Percentiles rank a stretch among this genome's conserved stretches.
Conservation (phyloP, 2,797 vertebrate genomes). For the Octomys mimax region DNA sequence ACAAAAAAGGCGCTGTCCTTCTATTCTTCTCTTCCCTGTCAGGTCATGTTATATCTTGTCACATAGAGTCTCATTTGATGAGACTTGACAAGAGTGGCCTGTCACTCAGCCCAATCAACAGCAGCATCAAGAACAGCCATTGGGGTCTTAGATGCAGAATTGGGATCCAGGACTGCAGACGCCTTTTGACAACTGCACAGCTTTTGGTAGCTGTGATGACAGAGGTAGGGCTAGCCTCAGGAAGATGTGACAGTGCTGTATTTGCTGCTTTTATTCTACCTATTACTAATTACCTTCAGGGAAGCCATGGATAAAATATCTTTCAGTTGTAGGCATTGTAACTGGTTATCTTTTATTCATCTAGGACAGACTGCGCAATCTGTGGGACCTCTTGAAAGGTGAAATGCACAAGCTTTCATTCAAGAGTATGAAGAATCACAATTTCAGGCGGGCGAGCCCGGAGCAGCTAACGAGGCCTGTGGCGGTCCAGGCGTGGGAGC, state of each 20-base stretch:
- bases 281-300: neutral
- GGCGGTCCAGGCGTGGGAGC: neutral
- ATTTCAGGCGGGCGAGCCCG: neutral
- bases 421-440: conserved; percentile 45
- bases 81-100: conserved; percentile 36
- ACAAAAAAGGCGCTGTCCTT: conserved; percentile 47
- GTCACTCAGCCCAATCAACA: conserved; percentile 38
- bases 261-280: conserved; percentile 8
- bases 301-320: neutral
- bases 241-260: conserved; percentile 9
- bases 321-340: conserved; percentile 24
- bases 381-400: neutral
- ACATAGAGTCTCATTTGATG: conserved; percentile 59
- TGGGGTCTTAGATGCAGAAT: neutral
- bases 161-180: neutral
- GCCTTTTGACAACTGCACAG: neutral
- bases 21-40: conserved; percentile 20
- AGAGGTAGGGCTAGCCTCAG: neutral
- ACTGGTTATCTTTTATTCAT: neutral
- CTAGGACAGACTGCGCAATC: neutral
- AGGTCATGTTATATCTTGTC: neutral
- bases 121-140: conserved; percentile 24
- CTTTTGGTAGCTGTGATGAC: neutral
- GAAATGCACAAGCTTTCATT: neutral
- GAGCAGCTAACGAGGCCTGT: neutral